These are phyloP conservation scores for Drosophila eohydei DNA, from an alignment of 2,888 invertebrate species.

Conservation along the genomic window DNA sequence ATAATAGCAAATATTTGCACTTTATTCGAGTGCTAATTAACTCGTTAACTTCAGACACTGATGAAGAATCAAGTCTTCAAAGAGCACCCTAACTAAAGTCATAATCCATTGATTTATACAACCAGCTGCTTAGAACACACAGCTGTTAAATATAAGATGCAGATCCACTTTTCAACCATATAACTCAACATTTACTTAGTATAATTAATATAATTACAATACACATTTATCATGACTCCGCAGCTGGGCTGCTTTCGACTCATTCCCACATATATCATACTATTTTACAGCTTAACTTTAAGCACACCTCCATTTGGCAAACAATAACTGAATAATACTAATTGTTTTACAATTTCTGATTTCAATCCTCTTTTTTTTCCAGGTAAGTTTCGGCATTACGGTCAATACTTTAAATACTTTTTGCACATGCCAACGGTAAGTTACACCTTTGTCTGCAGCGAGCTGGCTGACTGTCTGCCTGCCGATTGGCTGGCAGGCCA, in stretches of 20 bases:
- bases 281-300: conserved; percentile 2
- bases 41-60: no score
- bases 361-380: conserved; percentile 37
- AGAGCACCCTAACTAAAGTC: no score
- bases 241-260: not conserved
- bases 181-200: no score
- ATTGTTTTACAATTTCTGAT: conserved; percentile 26
- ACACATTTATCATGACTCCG: not conserved
- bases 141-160: no score
- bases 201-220: no score
- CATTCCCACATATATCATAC: not conserved
- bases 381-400: conserved; percentile 54
- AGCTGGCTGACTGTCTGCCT: not conserved
- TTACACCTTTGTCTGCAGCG: conserved; percentile 20
- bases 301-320: not conserved
- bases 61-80: no score
- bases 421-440: conserved; percentile 51
- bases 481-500: conserved; percentile 6
- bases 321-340: conserved; percentile 8
- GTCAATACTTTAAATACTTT: conserved; percentile 44
- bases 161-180: no score
- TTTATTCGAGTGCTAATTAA: no score
- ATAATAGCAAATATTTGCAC: no score
- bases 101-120: no score
- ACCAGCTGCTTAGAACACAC: no score